Conservation (phyloP, 2,797 vertebrate species). For the Kryptopterus vitreolus region DNA sequence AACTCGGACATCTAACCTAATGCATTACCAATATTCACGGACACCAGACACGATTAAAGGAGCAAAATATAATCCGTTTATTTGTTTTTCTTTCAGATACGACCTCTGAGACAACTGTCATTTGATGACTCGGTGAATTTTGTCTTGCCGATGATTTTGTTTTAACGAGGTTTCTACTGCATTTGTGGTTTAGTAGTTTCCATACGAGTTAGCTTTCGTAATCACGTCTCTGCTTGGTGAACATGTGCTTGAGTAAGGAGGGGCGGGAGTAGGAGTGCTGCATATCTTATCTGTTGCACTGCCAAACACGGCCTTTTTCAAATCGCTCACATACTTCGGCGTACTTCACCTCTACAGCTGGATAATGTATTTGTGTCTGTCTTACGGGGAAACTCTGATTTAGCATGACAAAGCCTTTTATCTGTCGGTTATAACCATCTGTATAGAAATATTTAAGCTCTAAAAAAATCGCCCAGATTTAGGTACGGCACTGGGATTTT, state of each 20-base stretch:
- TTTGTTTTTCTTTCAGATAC: not conserved
- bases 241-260: slow-evolving; percentile 14
- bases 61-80: not conserved
- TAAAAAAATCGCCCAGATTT: not conserved
- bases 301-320: slow-evolving; percentile 56
- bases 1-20: not conserved
- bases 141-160: not conserved
- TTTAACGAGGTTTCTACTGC: not conserved
- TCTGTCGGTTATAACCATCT: slow-evolving; percentile 9
- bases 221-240: slow-evolving; percentile 16
- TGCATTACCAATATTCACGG: not conserved
- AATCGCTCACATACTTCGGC: slow-evolving; percentile 66
- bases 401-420: slow-evolving; percentile 15
- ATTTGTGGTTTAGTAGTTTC: slow-evolving; percentile 8
- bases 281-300: slow-evolving; percentile 58
- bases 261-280: slow-evolving; percentile 42
- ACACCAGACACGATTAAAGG: not conserved
- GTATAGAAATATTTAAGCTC: slow-evolving; percentile 1
- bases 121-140: not conserved
- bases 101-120: not conserved
- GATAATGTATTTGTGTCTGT: slow-evolving; percentile 32
- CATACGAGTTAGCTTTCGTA: slow-evolving; percentile 14
- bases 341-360: slow-evolving; percentile 50
- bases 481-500: too few species aligned
- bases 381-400: not conserved